Conservation (phyloP, 2,888 invertebrate genomes). For the Antitype chi region DNA sequence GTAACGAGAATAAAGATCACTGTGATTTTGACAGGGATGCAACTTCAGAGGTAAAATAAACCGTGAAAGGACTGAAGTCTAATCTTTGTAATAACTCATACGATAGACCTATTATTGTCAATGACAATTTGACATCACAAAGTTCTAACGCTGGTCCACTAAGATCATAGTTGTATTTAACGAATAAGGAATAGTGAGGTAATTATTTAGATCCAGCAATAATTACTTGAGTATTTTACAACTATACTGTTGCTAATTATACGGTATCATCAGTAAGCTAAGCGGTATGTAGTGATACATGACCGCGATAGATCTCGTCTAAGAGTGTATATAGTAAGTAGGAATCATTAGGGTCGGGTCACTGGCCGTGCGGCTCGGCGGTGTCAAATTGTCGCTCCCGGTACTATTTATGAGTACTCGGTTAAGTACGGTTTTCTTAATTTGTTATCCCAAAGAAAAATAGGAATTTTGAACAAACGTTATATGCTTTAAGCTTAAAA, state of each 20-base stretch:
- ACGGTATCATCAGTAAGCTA: constrained; percentile 43
- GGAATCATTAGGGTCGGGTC: constrained; percentile 14
- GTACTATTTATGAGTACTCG: constrained; percentile 50
- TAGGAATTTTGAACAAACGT: constrained; percentile 88
- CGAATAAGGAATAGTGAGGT: constrained; percentile 46
- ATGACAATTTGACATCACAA: constrained; percentile 65
- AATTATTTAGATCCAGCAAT: constrained; percentile 54
- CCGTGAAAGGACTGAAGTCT: constrained; percentile 18
- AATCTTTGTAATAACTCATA: constrained; percentile 49
- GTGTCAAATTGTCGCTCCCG: constrained; percentile 65
- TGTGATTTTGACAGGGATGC: no score
- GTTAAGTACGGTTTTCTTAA: constrained; percentile 58
- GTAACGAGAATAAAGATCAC: no score
- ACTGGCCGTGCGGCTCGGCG: constrained; percentile 17
- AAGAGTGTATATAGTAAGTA: constrained; percentile 41
- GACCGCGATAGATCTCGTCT: constrained; percentile 14
- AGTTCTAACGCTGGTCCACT: constrained; percentile 28
- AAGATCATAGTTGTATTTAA: constrained; percentile 51
- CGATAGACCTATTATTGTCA: constrained; percentile 46
- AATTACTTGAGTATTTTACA: constrained; percentile 49
- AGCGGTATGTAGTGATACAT: constrained; percentile 18
- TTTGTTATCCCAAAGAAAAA: constrained; percentile 79
- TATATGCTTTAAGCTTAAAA: constrained; percentile 77
- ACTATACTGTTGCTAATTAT: constrained; percentile 43
- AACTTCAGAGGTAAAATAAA: no score